Evolutionary conservation across 2,888 invertebrate species (phyloP), one percentile per base, ranked within the genome.

Genomic region (Loripinus fragilis): DNA sequence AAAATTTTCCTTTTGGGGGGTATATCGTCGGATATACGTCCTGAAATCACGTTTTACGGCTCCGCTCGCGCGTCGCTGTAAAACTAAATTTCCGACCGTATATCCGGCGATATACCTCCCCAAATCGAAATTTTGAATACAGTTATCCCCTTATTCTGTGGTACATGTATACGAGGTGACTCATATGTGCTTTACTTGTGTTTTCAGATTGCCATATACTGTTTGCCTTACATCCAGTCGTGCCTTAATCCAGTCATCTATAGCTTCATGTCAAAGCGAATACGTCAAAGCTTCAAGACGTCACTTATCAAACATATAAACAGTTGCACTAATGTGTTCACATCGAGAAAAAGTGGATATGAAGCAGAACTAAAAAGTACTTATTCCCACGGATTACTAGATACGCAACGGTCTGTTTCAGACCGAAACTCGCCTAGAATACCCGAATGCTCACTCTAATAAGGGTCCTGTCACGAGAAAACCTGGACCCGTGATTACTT

Each of bases 221-320:
- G 87, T 72, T 78, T 90, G 66, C 90, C 90, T 7, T 90, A 90
- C 75, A 78, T 90, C 25, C 90, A 90, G 70, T 90, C 90, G 5
- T 88, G 88, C 78, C 81, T 90, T 38, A 90, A 90, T 78, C 90
- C 90, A 1, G 75, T 90, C 50, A 89, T 90, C 60, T 90, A 90
- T 71, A 85, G 88, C 8, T 83, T 88, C 72, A 90, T 90, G 90
- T 90, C 90, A 5, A 87, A 87, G 74, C 87, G 86, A 42, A 89
- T 90, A 67, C 71, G 89, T 50, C 72, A 81, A 45, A 82, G 83
- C 72, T 76, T 87, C 28, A 64, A 74, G 45, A 67, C 75, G 23
- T 80, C 84, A 17, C 84, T 85, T 64, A 66, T 70, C 23, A 78
- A 67, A 20, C 69, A 72, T 25, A 38, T 73, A 38, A 66, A 67